Evolutionary conservation across 1,140 invertebrate species (phyloP).

Genomic region (Leucophenga varia): DNA sequence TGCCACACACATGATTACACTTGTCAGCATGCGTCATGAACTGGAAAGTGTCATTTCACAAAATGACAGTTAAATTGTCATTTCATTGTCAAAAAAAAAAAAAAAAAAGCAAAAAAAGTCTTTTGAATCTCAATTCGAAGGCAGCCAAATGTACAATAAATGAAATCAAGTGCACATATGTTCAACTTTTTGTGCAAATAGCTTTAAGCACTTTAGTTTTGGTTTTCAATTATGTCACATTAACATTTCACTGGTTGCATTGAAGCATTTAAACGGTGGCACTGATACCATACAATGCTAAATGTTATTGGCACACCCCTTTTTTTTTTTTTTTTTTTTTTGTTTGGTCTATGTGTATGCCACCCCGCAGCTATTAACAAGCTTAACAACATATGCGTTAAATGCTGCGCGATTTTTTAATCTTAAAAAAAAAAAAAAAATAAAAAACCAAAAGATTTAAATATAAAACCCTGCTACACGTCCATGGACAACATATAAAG

Average conservation of each 20-base stretch:
- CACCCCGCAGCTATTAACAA: slow-evolving; percentile 31
- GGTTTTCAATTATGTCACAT: slow-evolving; percentile 56
- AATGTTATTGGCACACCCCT: too few relatives aligned
- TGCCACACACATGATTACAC: slow-evolving; percentile 40
- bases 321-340: too few relatives aligned
- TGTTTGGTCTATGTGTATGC: too few relatives aligned
- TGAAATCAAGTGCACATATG: slow-evolving; percentile 41
- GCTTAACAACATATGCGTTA: slow-evolving; percentile 33
- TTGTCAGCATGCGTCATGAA: slow-evolving; percentile 35
- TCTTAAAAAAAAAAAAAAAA: slow-evolving; percentile 7
- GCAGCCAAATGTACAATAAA: too few relatives aligned
- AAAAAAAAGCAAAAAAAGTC: too few relatives aligned
- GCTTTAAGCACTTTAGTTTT: slow-evolving; percentile 55
- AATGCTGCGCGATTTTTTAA: background rate
- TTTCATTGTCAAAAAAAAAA: too few relatives aligned
- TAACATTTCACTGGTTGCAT: slow-evolving; percentile 22
- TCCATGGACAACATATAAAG: too few relatives aligned
- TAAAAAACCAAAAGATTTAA: slow-evolving; percentile 29
- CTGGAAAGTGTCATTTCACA: slow-evolving; percentile 24
- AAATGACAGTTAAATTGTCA: slow-evolving; percentile 49
- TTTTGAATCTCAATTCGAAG: too few relatives aligned
- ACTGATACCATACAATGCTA: too few relatives aligned
- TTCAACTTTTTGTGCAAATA: slow-evolving; percentile 46
- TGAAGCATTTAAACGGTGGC: background rate
- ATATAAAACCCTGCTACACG: slow-evolving; percentile 4